Base-by-base conservation (phyloP, 2,888 invertebrate species). In the Didymodactylos carnosus region DNA sequence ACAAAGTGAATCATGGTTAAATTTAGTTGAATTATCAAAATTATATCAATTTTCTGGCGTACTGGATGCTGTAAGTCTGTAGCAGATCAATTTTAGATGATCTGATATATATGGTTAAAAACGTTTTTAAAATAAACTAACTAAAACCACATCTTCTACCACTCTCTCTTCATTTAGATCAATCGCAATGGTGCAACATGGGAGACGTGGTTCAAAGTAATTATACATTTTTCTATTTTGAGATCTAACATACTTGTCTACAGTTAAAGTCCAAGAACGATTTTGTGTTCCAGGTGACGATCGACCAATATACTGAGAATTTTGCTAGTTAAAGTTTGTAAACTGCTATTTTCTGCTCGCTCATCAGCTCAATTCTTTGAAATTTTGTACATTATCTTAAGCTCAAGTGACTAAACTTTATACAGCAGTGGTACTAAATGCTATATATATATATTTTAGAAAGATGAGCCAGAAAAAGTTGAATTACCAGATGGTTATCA, bases 391-490 rank as follows among this genome's bases (percentile, higher is more conserved):
- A 43, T 43, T 8, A 43, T 8, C 11, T 8, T 49, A 23, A 49
- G n/a, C 8, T 49, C 10, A 23, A 49, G n/a, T 23, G 25, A 23
- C 6, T 41, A 14, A 69, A 13, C 39, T 82, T 11, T 77, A 78
- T 11, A 77, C 23, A 19, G 80, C 72, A 81, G 81, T 77, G 82
- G 82, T 78, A 82, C 82, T 76, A 80, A 80, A 72, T 84, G 84
- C n/a, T n/a, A n/a, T 83, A 81, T 78, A 71, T 79, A 80, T 73
- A 84, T 83, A 83, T 84, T 82, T 77, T 83, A 83, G 77, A 82
- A 82, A 75, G 83, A 83, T 49, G 79, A 81, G 27, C 83, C 83
- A 6, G 83, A 83, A 75, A 82, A 82, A 76, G 82, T 82, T 71
- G 76, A 79, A 3, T 83, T 83, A 75, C 83, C 83, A 0, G 83